A percentile compares a stretch with the other conserved stretches of the same genome.
Evolutionary conservation across 1,140 invertebrate genomes (phyloP).

Genomic region (Brachionus plicatilis): DNA sequence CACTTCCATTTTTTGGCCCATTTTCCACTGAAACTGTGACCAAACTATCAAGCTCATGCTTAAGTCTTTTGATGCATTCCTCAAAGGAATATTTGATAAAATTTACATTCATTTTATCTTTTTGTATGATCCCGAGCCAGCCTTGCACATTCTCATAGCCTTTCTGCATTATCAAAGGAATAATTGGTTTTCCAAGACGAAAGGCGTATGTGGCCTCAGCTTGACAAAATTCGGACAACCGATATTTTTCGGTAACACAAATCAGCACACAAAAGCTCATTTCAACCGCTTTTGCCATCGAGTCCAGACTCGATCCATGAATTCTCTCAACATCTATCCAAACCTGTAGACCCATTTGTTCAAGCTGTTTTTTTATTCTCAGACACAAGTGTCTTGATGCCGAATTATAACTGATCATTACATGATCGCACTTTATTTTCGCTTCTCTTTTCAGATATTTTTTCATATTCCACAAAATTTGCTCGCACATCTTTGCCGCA

Average conservation of each 20-base stretch:
- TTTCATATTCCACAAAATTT: constrained; percentile 7
- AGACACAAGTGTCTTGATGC: neutral
- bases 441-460: neutral
- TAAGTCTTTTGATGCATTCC: neutral
- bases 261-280: constrained; percentile 48
- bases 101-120: constrained; percentile 48
- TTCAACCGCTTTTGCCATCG: constrained; percentile 55
- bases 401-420: constrained; percentile 34
- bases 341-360: neutral
- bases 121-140: constrained; percentile 50
- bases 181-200: constrained; percentile 46
- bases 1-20: neutral
- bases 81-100: constrained; percentile 25
- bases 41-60: neutral
- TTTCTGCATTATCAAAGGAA: constrained; percentile 48
- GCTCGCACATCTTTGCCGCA: neutral
- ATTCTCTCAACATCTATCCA: constrained; percentile 45
- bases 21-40: neutral
- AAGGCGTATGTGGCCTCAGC: constrained; percentile 51
- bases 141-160: constrained; percentile 47
- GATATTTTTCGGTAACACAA: constrained; percentile 41
- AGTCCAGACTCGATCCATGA: constrained; percentile 47
- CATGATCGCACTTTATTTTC: neutral
- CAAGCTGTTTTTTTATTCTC: neutral
- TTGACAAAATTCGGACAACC: neutral